phyloP scores from a whole-genome alignment of 2,113 vertebrate genomes.

The Murina feae region DNA sequence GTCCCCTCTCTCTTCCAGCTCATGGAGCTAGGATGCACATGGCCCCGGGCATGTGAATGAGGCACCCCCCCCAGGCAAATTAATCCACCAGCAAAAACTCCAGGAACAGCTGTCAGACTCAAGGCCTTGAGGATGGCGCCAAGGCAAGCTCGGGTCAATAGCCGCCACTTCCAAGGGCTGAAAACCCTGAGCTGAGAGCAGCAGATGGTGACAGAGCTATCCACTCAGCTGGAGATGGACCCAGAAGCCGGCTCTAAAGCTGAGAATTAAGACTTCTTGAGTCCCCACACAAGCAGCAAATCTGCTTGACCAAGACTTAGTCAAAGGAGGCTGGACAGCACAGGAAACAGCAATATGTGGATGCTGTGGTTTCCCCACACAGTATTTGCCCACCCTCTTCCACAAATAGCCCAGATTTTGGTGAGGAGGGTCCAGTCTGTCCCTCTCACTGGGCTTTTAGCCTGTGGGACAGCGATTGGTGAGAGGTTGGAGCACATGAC shows the following conservation, averaged over 20 bases:
- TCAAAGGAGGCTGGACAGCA: not conserved
- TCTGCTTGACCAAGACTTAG: not conserved
- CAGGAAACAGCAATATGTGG: not conserved
- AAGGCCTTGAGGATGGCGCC: not conserved
- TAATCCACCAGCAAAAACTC: not conserved
- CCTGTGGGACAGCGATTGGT: not conserved
- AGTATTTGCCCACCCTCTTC: not conserved
- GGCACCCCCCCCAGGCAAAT: not conserved
- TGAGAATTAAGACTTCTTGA: not conserved
- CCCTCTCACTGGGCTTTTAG: not conserved
- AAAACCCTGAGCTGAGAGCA: not conserved
- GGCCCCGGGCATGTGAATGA: not conserved
- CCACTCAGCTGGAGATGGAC: not conserved
- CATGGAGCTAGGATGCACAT: not conserved
- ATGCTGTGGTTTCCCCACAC: not conserved
- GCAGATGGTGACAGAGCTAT: not conserved
- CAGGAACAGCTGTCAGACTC: not conserved
- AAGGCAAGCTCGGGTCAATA: not conserved
- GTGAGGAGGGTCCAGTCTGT: not conserved
- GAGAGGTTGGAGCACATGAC: not conserved
- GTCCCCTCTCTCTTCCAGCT: not conserved
- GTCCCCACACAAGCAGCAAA: not conserved
- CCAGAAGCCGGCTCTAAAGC: not conserved
- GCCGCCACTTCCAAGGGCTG: not conserved
- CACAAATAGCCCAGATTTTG: not conserved